Base-by-base conservation (phyloP, 1,140 invertebrate genomes). In the Orchestia grillus region DNA sequence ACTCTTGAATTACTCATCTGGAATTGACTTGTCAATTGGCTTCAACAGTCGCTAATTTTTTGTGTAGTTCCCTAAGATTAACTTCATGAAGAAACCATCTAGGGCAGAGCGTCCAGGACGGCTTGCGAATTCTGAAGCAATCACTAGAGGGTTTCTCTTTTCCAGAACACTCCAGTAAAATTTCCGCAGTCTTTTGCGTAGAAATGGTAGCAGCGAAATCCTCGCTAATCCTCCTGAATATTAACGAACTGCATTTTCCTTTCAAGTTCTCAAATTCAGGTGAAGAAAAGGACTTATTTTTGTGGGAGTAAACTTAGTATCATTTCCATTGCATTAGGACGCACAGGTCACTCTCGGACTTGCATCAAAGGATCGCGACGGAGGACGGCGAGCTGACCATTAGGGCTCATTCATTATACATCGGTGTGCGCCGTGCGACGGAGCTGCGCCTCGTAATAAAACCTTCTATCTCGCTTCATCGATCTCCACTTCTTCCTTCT, bases 321-420 rank as follows among this genome's bases (percentile, higher is more conserved):
- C 43, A 94, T 94, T 94, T 94, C 92, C 92, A 94, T 94, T 44
- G 92, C 92, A 94, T 94, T 94, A 94, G 92, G 41, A 94, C 45
- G 92, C 92, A 45, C 92, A 44, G 92, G 43, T 94, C 44, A 94
- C 11, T 47, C 43, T 6, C 44, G 40, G 44, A 23, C 43, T 45
- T 4, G 44, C 92, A 94, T 94, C 92, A 94, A 94, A 94, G 43
- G 92, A 40, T 6, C 6, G 43, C 44, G 36, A 94, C 36, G 92
- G 40, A 94, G 44, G 92, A 42, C 44, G 44, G 41, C 8, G 43
- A 94, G 92, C 44, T 94, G 92, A 94, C 92, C 92, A 94, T 94
- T 94, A 94, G 92, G 11, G 44, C 43, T 44, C 92, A 94, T 94
- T 94, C 92, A 94, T 94, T 94, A 94, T 94, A 94, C 92, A 94